These are phyloP conservation scores for Glyphotaelius pellucidus DNA, from an alignment of 2,888 invertebrate genomes.

Conservation along the genomic window DNA sequence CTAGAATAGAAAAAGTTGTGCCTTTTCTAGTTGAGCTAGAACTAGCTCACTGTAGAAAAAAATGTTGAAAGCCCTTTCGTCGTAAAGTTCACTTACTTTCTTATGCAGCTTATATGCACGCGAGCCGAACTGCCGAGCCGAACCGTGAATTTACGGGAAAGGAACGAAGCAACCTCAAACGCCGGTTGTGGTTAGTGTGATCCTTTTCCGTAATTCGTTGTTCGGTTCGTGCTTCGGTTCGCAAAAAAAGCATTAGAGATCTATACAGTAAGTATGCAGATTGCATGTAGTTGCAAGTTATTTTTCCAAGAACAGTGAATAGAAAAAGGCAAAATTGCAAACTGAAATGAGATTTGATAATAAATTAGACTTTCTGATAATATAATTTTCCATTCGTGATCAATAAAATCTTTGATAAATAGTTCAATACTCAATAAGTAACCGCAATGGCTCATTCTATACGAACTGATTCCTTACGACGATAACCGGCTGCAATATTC, in stretches of 20 bases:
- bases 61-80: neutral
- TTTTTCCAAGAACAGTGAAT: neutral
- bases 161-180: too few relatives aligned
- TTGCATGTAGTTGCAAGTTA: neutral
- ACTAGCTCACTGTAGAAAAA: neutral
- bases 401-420: neutral
- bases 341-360: neutral
- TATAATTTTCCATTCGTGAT: neutral
- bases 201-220: too few relatives aligned
- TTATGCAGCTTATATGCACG: neutral
- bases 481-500: neutral
- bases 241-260: too few relatives aligned
- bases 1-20: neutral
- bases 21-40: too few relatives aligned
- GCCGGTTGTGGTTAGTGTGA: too few relatives aligned
- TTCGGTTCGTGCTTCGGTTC: too few relatives aligned
- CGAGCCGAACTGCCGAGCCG: too few relatives aligned
- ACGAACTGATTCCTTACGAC: neutral
- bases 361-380: neutral
- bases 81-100: neutral
- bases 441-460: neutral
- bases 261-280: neutral
- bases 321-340: neutral
- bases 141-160: too few relatives aligned
- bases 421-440: neutral